Base-by-base conservation (phyloP, 2,888 invertebrate genomes). In the Sisyra terminalis region DNA sequence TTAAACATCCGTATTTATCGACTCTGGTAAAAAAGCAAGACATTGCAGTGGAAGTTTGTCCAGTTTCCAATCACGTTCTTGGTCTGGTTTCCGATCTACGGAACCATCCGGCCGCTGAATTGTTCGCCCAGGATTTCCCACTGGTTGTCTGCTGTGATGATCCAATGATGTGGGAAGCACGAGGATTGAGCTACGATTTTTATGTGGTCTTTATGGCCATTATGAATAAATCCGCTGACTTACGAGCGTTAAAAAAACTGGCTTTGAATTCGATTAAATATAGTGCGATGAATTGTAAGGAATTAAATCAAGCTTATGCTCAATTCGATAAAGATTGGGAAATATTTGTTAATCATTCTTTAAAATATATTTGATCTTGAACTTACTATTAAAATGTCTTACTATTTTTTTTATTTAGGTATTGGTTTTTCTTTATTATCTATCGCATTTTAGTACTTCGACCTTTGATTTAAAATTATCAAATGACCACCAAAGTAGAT, bases 121-220 rank as follows among this genome's bases (percentile, higher is more conserved):
- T 80, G 38, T 65, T 86, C 42, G 71, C 82, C 3, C 65, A 71
- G 24, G 72, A 74, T 29, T 69, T 75, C 54, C 82, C 86, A 0
- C 69, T 86, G 1, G 78, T 87, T 0, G 62, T 87, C 18, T 78
- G 83, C 0, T 79, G 79, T 50, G 87, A 87, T 51, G 85, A 86
- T 58, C 85, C 85, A 0, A 78, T 80, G 0, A 68, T 77, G 29
- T 87, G 84, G 85, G 77, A 75, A 14, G 75, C 80, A 0, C 67
- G 69, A 42, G 79, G 75, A 0, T 56, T 86, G 8, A 77, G 79
- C 40, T 78, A 83, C 50, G 87, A 88, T 53, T 81, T 78, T 55
- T 87, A 85, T 55, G 71, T 80, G 30, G 77, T 79, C 0, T 86
- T 86, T 51, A 67, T 86, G 56, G 83, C 77, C 1, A 74, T 84